Percentiles rank a stretch among this genome's conserved stretches.
These are phyloP conservation scores for Venturia canescens DNA, from an alignment of 1,140 invertebrate species.

Conservation along the genomic window DNA sequence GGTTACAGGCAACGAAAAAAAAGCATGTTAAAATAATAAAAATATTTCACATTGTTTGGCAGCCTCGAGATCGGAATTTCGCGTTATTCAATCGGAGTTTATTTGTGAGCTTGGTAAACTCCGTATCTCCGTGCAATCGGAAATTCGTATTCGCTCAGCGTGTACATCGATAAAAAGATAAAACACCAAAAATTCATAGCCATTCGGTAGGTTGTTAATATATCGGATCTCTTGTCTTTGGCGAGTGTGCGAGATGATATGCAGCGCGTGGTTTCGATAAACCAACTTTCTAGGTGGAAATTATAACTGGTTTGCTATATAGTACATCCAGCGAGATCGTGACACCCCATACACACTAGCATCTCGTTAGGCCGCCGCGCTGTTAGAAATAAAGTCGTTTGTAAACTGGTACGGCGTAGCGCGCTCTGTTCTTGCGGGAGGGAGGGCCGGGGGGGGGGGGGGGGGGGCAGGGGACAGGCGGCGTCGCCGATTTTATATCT, in stretches of 20 bases:
- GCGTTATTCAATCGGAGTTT: constrained; percentile 7
- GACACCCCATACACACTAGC: constrained; percentile 31
- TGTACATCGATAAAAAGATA: constrained; percentile 10
- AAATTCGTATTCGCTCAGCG: background rate
- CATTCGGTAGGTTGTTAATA: background rate
- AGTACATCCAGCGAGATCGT: background rate
- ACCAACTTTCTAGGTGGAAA: constrained; percentile 46
- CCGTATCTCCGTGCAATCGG: background rate
- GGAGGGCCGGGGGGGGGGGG: no score
- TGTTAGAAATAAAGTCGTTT: constrained; percentile 35
- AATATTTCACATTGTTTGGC: no score
- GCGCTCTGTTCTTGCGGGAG: background rate
- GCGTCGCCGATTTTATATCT: background rate
- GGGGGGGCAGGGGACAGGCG: no score
- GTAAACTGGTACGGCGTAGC: constrained; percentile 26
- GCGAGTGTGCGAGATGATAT: background rate
- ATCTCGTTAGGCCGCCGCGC: background rate
- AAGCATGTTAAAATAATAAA: background rate
- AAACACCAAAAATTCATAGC: constrained; percentile 3
- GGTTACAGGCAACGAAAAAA: background rate
- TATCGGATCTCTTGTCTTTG: background rate
- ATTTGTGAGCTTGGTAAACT: constrained; percentile 19
- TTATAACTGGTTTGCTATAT: constrained; percentile 32
- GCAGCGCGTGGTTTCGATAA: constrained; percentile 25
- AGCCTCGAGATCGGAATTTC: background rate